A percentile compares a stretch with the other conserved stretches of the same genome.
These are phyloP conservation scores for Ameiurus melas DNA, from an alignment of 2,113 vertebrate species.

Conservation along the genomic window DNA sequence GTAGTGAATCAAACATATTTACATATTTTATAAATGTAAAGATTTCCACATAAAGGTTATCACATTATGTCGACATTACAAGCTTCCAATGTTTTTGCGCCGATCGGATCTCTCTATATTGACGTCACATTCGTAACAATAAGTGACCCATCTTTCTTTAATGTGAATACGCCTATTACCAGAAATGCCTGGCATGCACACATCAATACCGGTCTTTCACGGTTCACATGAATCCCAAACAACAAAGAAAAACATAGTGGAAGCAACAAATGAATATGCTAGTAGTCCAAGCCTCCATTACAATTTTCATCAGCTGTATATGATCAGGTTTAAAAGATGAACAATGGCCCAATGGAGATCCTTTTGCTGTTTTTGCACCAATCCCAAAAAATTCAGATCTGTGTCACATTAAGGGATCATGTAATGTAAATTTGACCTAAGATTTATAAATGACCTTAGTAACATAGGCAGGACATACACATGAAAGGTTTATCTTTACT, in stretches of 20 bases:
- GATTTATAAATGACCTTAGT: not conserved
- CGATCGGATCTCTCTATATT: not conserved
- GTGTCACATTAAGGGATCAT: not conserved
- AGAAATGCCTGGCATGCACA: not conserved
- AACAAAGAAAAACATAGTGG: not conserved
- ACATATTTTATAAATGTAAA: not conserved
- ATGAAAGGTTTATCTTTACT: not conserved
- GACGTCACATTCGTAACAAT: not conserved
- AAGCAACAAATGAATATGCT: not conserved
- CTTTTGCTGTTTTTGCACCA: not conserved
- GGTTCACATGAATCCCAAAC: not conserved
- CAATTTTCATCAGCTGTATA: not conserved
- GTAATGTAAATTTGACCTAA: not conserved
- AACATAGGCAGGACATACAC: not conserved
- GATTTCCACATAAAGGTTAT: not conserved
- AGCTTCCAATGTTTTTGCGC: not conserved
- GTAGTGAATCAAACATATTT: not conserved
- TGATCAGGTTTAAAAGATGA: not conserved
- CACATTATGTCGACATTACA: not conserved
- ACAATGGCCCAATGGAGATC: not conserved
- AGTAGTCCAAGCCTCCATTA: not conserved
- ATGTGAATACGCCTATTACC: not conserved
- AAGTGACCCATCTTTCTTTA: not conserved
- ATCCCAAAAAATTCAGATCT: not conserved
- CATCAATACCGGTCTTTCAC: not conserved